Evolutionary conservation across 2,797 vertebrate genomes (phyloP), one percentile per base, ranked within the genome.

Genomic region (Pempheris klunzingeri): DNA sequence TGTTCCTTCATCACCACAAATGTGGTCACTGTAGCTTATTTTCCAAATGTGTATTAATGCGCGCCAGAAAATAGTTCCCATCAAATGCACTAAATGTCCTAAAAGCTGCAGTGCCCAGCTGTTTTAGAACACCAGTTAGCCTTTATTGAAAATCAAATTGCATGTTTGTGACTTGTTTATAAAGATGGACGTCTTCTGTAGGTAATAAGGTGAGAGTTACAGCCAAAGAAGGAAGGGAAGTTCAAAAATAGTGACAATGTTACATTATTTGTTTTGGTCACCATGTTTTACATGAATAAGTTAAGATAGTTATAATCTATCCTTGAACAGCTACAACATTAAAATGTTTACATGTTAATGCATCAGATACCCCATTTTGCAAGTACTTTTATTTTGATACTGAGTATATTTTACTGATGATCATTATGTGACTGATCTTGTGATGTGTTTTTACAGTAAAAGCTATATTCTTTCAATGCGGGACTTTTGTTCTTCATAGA

Each of bases 371-470:
- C 32, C 52, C 28, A 2, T 7, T 50, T 30, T 59, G 17, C 2
- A 46, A 44, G 49, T 43, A 26, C n/a, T 34, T 55, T n/a, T 36
- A 20, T 10, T 44, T 68, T 36, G 22, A 63, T 11, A n/a, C 18
- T 3, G 30, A 52, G n/a, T 32, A 7, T 0, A 34, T 38, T 62
- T 46, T 46, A 1, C 15, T 55, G 10, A 53, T 38, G 36, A 41
- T 70, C 14, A 15, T 20, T 14, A 22, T 57, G 20, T 46, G 20
- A 32, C 30, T 17, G n/a, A n/a, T n/a, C n/a, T n/a, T n/a, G n/a
- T n/a, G n/a, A n/a, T n/a, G n/a, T n/a, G n/a, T n/a, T 52, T 26
- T 60, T n/a, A 20, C 12, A 70, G 58, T 63, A 15, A 26, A 50
- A 30, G 24, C 30, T 12, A 32, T 8, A 1, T 49, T 44, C n/a